Evolutionary conservation across 2,797 vertebrate genomes (phyloP).

Genomic region (Gorsachius magnificus): DNA sequence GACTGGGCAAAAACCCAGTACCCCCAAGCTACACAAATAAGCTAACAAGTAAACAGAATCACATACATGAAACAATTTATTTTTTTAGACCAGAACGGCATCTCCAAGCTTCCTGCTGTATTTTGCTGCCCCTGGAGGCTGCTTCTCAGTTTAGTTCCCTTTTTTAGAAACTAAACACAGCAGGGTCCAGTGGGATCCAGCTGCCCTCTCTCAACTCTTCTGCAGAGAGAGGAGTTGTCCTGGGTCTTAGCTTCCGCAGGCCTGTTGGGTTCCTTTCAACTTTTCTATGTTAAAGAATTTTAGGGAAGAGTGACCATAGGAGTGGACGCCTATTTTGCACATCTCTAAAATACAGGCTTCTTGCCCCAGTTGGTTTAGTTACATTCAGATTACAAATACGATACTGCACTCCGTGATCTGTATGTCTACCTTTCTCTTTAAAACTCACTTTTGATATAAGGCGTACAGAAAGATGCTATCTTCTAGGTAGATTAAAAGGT

Average conservation of each 20-base stretch:
- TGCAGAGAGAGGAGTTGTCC: neutral
- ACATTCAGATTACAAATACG: neutral
- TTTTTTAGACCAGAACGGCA: constrained; percentile 26
- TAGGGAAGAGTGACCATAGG: neutral
- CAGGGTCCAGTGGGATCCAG: constrained; percentile 67
- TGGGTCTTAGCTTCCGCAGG: neutral
- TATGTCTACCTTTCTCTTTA: neutral
- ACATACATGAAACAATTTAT: neutral
- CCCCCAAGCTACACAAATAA: constrained; percentile 40
- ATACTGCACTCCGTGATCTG: neutral
- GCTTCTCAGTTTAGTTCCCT: constrained; percentile 30
- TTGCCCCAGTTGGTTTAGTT: neutral
- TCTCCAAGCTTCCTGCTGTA: constrained; percentile 56
- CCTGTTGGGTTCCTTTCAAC: neutral
- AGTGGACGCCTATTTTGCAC: neutral
- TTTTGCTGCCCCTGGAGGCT: constrained; percentile 63
- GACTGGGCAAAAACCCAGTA: neutral
- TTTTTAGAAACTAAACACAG: constrained; percentile 63
- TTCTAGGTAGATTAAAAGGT: neutral
- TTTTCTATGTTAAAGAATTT: neutral
- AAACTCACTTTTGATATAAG: neutral
- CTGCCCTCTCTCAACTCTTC: constrained; percentile 59
- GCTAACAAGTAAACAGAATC: constrained; percentile 41
- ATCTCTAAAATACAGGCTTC: neutral
- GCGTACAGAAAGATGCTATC: neutral